phyloP scores from a whole-genome alignment of 2,888 invertebrate genomes.

The Drosophila buzzatii region DNA sequence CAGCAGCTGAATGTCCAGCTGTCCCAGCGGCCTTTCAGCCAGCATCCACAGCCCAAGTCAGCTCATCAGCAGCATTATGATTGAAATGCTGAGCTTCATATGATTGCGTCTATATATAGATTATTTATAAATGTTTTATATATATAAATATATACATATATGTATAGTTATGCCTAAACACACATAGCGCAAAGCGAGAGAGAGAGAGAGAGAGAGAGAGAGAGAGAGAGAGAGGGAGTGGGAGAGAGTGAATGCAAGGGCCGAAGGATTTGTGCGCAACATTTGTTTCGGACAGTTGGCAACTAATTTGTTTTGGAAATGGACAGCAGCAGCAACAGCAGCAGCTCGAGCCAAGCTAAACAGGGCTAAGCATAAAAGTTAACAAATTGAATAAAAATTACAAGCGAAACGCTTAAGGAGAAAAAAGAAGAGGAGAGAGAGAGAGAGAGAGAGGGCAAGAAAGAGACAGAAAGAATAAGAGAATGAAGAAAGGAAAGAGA shows the following conservation, averaged over 20 bases:
- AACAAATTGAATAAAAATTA: constrained; percentile 65
- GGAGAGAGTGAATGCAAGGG: too few relatives aligned
- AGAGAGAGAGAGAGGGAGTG: too few relatives aligned
- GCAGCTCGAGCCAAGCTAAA: neutral
- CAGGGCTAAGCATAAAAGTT: constrained; percentile 44
- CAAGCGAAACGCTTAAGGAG: neutral
- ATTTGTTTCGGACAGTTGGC: constrained; percentile 79
- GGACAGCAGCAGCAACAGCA: constrained; percentile 17
- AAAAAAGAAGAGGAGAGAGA: neutral
- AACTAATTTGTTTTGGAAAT: constrained; percentile 73
- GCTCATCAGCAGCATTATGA: constrained; percentile 54
- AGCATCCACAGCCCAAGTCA: constrained; percentile 1
- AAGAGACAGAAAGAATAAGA: neutral
- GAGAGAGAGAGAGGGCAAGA: too few relatives aligned
- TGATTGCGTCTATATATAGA: constrained; percentile 39
- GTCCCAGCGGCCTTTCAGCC: neutral
- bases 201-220: neutral
- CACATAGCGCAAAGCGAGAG: neutral
- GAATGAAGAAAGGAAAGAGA: neutral
- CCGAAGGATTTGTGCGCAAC: constrained; percentile 42
- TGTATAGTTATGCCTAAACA: neutral
- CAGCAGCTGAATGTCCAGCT: constrained; percentile 6
- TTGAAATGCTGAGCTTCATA: constrained; percentile 64
- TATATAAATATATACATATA: neutral
- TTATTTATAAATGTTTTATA: neutral